These are phyloP conservation scores for Metridium senile DNA, from an alignment of 92 coral and sea anemone species.

Conservation along the genomic window DNA sequence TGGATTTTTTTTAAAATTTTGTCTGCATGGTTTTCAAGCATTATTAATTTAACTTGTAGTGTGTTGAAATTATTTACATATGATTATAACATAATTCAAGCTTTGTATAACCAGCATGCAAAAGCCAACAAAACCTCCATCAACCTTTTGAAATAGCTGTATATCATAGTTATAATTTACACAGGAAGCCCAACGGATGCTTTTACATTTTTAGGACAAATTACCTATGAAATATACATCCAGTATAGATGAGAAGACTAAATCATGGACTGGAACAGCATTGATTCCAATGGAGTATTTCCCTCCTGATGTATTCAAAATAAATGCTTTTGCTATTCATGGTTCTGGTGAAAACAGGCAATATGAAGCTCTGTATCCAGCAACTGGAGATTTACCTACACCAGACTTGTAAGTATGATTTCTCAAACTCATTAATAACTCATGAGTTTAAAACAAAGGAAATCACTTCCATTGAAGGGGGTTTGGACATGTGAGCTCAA, in stretches of 20 bases:
- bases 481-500: too few relatives aligned
- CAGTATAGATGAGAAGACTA: constrained; percentile 35
- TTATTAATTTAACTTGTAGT: too few relatives aligned
- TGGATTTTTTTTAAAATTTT: too few relatives aligned
- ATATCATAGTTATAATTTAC: too few relatives aligned
- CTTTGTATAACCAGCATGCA: too few relatives aligned
- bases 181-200: neutral
- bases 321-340: constrained; percentile 96
- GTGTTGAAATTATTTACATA: too few relatives aligned
- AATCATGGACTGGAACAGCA: constrained; percentile 86
- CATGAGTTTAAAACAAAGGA: neutral
- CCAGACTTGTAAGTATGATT: constrained; percentile 97
- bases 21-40: too few relatives aligned
- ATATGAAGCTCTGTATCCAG: constrained; percentile 92
- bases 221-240: constrained; percentile 67
- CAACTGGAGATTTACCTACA: constrained; percentile 56
- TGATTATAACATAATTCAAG: too few relatives aligned
- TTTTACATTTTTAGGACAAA: constrained; percentile 61
- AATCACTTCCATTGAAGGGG: too few relatives aligned
- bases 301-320: constrained; percentile 78
- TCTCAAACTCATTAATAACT: neutral
- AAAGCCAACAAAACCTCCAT: too few relatives aligned
- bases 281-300: constrained; percentile 80
- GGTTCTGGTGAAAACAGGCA: constrained; percentile 78
- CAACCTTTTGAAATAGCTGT: too few relatives aligned